Percentiles rank a stretch among this genome's conserved stretches.
Evolutionary conservation across 2,113 vertebrate genomes (phyloP).

Genomic region (Alligator sinensis): DNA sequence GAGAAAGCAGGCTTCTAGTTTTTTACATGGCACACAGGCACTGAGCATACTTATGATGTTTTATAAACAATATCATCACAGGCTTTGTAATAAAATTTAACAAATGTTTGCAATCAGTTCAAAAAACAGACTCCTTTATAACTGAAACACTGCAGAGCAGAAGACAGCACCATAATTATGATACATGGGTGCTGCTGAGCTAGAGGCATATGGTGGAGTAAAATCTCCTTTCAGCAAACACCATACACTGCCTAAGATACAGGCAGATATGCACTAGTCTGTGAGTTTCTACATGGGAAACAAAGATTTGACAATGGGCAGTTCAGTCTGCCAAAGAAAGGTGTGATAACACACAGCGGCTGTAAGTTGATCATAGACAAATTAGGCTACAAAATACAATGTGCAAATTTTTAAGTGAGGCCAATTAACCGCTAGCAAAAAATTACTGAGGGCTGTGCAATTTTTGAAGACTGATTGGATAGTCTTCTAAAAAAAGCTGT

Average conservation of each 20-base stretch:
- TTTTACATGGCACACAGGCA: background rate
- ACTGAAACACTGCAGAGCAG: conserved; percentile 49
- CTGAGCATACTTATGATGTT: background rate
- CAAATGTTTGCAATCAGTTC: conserved; percentile 48
- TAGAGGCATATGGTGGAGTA: background rate
- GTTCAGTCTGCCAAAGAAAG: background rate
- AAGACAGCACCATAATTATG: conserved; percentile 35
- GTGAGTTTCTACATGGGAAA: background rate
- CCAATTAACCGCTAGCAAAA: conserved; percentile 47
- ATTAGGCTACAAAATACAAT: conserved; percentile 43
- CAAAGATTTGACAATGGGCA: background rate
- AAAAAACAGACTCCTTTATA: conserved; percentile 41
- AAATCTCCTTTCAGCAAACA: conserved; percentile 42
- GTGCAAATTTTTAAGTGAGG: conserved; percentile 24
- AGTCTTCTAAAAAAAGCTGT: background rate
- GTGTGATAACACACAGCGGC: conserved; percentile 18
- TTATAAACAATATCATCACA: background rate
- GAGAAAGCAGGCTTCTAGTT: accelerated
- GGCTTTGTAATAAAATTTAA: conserved; percentile 6
- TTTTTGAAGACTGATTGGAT: conserved; percentile 32
- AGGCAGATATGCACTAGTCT: background rate
- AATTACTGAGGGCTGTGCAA: conserved; percentile 3
- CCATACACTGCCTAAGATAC: background rate
- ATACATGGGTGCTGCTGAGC: conserved; percentile 33
- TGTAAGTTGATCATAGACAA: background rate